phyloP scores from a whole-genome alignment of 2,888 invertebrate species.

The Chloromyia formosa region DNA sequence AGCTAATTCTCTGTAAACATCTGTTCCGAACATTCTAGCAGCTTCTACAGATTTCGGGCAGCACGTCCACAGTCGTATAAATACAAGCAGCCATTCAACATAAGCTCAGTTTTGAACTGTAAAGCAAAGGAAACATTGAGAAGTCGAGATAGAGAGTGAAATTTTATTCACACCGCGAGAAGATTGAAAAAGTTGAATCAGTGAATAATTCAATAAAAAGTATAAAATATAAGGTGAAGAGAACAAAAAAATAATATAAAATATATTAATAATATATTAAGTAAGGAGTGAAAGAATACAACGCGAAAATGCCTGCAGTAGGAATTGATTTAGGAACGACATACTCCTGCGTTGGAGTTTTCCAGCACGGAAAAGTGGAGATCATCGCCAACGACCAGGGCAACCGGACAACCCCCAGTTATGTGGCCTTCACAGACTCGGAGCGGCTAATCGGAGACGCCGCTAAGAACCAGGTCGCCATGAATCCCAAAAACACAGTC shows the following conservation, averaged over 20 bases:
- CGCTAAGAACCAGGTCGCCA: conserved; percentile 84
- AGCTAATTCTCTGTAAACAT: too few relatives aligned
- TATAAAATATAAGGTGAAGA: background rate
- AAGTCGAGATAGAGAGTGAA: conserved; percentile 23
- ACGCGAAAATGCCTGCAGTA: conserved; percentile 68
- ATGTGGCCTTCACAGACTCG: conserved; percentile 86
- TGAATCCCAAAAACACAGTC: conserved; percentile 83
- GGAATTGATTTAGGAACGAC: conserved; percentile 90
- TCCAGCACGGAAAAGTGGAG: conserved; percentile 82
- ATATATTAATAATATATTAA: too few relatives aligned
- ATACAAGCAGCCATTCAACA: conserved; percentile 27
- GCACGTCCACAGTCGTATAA: conserved; percentile 32
- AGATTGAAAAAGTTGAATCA: conserved; percentile 84
- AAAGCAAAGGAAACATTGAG: conserved; percentile 17
- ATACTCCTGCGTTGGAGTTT: conserved; percentile 87
- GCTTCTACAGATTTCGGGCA: conserved; percentile 17
- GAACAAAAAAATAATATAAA: too few relatives aligned
- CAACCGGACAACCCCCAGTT: conserved; percentile 86
- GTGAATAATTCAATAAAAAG: conserved; percentile 64
- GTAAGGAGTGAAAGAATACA: conserved; percentile 50
- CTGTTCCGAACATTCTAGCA: too few relatives aligned
- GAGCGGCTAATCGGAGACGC: conserved; percentile 87
- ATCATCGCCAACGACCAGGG: conserved; percentile 91
- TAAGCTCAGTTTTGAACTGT: conserved; percentile 28
- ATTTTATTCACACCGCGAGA: conserved; percentile 65